Evolutionary conservation across 2,888 invertebrate species (phyloP), one percentile per base, ranked within the genome.

Genomic region (Philereme vetulata): DNA sequence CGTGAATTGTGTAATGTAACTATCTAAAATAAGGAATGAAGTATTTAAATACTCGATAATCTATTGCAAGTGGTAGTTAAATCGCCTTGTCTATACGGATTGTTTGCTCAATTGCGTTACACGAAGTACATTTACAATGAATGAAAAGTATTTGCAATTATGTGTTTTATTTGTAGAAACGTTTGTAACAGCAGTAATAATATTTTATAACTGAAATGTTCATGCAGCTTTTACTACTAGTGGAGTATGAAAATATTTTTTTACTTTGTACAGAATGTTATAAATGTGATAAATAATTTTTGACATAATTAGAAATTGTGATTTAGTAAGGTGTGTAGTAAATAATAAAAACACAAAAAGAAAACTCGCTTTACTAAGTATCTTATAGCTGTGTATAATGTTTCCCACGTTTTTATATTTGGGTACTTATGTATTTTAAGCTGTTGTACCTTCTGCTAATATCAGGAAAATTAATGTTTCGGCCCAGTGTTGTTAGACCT

Each of bases 211-310:
- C 81, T 80, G 79, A 77, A 74, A 72, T 70, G 72, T 79, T 77
- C 74, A 78, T 77, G 86, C 85, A 85, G 85, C 86, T 85, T n/a
- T 88, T 84, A 85, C 84, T 87, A 85, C 83, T 85, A 85, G 83
- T 84, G 78, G 83, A 87, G 85, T 88, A 85, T 86, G 80, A 83
- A 80, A 80, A 85, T 91, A 90, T 90, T 90, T 91, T 91, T 91
- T 90, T 90, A 92, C 90, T 85, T 86, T 91, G 90, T 91, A 91
- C 90, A 91, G 81, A 86, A 85, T 85, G 84, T 89, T 89, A 86
- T 87, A 84, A 89, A 90, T 91, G 91, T 92, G 91, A 92, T 91
- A 91, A 88, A 86, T 85, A 84, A 69, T 66, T 88, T 88, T 90
- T 88, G 88, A 90, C 84, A 89, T 88, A 87, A 88, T 87, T 90